Evolutionary conservation across 2,113 vertebrate genomes (phyloP).

Genomic region (Dryoscopus gambensis): DNA sequence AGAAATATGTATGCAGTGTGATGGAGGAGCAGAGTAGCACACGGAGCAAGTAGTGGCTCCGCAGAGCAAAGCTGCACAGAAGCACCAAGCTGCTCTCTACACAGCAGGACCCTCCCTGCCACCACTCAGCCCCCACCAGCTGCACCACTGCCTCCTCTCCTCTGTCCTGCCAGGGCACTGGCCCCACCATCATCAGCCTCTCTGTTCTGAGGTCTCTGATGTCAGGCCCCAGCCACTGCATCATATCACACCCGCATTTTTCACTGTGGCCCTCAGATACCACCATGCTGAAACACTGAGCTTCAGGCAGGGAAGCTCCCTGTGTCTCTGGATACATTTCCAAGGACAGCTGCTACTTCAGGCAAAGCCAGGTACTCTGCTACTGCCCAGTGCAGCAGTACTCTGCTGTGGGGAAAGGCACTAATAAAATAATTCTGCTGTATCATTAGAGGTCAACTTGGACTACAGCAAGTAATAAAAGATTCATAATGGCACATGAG

Average conservation of each 20-base stretch:
- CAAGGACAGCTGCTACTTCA: neutral
- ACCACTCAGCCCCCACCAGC: neutral
- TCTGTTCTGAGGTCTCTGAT: neutral
- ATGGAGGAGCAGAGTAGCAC: neutral
- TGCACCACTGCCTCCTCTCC: neutral
- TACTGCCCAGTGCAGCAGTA: neutral
- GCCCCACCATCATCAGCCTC: neutral
- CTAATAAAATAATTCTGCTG: slow-evolving; percentile 26
- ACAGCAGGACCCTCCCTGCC: neutral
- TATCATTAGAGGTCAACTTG: slow-evolving; percentile 38
- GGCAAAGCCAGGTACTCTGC: neutral
- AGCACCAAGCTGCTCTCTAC: fast-evolving
- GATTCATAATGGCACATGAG: slow-evolving; percentile 36
- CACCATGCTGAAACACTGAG: neutral
- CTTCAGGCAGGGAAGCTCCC: neutral
- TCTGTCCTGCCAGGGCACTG: neutral
- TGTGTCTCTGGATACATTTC: neutral
- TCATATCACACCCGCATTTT: neutral
- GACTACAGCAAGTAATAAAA: slow-evolving; percentile 13
- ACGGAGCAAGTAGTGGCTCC: fast-evolving
- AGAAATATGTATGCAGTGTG: fast-evolving
- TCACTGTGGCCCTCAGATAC: neutral
- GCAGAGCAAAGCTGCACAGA: fast-evolving
- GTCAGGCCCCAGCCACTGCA: neutral
- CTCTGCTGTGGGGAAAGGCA: neutral